phyloP scores from a whole-genome alignment of 1,140 invertebrate species.

The Bombus difficillimus region DNA sequence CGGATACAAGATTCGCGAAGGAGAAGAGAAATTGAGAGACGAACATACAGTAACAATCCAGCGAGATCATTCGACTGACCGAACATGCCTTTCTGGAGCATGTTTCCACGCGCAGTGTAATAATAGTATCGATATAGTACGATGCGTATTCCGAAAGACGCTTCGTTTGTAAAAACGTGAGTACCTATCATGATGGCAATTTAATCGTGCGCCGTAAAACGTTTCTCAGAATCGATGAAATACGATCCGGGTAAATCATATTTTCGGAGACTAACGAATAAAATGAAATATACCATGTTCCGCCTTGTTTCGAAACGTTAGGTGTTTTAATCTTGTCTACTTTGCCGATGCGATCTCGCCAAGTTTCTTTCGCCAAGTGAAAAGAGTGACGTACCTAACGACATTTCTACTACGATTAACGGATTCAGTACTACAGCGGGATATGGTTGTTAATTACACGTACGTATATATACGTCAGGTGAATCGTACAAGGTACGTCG shows the following conservation, averaged over 20 bases:
- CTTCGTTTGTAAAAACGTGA: not conserved
- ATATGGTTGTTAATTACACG: not conserved
- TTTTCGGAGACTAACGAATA: not conserved
- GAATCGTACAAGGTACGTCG: not conserved
- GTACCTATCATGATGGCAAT: not conserved
- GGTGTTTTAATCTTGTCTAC: not conserved
- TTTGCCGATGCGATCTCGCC: not conserved
- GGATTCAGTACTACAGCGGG: constrained; percentile 1
- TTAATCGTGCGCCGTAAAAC: not conserved
- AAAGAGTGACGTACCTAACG: not conserved
- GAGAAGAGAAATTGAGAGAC: constrained; percentile 24
- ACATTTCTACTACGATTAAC: not conserved
- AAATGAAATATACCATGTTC: not conserved
- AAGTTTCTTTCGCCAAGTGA: not conserved
- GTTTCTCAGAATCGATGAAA: not conserved
- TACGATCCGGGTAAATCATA: not conserved
- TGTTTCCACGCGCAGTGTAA: not conserved
- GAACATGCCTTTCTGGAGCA: not conserved
- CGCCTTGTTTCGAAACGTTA: not conserved
- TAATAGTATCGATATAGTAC: not conserved
- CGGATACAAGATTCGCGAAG: not conserved
- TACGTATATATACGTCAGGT: not conserved
- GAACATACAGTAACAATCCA: not conserved
- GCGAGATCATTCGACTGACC: not conserved
- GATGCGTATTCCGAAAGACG: no score